Conservation (phyloP, 2,888 invertebrate genomes). For the Nymphalis urticae region DNA sequence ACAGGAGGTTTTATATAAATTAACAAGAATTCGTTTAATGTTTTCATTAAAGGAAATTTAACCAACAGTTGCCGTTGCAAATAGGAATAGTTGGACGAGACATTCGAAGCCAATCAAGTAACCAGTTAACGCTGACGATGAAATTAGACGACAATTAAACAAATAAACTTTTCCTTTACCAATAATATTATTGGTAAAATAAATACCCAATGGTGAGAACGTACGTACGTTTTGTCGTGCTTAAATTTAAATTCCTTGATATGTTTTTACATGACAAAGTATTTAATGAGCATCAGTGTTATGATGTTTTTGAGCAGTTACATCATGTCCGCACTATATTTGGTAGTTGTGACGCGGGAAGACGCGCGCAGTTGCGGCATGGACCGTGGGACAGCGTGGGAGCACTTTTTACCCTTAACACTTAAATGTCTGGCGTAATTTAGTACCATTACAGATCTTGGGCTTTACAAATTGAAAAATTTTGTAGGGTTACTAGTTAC, state of each 20-base stretch:
- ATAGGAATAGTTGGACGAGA: no score
- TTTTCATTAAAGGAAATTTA: no score
- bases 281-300: constrained; percentile 27
- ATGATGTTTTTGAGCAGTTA: constrained; percentile 21
- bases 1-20: no score
- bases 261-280: constrained; percentile 17
- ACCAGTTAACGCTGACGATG: not conserved
- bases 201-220: constrained; percentile 11
- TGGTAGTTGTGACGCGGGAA: constrained; percentile 15
- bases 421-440: constrained; percentile 21
- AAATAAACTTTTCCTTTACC: not conserved
- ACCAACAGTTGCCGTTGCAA: no score
- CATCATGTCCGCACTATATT: constrained; percentile 17
- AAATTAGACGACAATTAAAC: not conserved
- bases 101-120: no score
- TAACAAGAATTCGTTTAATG: no score
- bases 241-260: constrained; percentile 15
- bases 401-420: constrained; percentile 41
- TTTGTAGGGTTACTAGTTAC: not conserved
- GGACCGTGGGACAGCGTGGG: constrained; percentile 40
- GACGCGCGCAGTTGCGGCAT: constrained; percentile 11
- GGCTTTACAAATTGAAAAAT: not conserved
- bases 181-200: not conserved
- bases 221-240: not conserved
- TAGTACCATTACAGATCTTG: not conserved